Evolutionary conservation across 2,113 vertebrate species (phyloP).

Genomic region (Tyto alba): DNA sequence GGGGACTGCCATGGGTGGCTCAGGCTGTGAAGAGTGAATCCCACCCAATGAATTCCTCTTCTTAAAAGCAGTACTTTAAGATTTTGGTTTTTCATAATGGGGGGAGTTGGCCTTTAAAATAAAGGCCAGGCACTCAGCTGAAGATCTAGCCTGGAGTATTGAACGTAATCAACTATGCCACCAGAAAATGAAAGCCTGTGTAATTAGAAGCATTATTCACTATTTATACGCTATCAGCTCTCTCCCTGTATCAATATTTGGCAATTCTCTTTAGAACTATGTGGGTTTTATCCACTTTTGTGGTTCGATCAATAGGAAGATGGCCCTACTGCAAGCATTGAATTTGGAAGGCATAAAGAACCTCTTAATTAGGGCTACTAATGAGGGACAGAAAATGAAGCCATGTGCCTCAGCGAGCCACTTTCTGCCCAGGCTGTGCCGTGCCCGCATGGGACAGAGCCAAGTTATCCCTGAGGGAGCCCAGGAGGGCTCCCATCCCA

Average conservation of each 20-base stretch:
- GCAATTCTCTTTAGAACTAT: neutral
- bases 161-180: neutral
- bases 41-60: neutral
- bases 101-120: neutral
- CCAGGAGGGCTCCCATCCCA: neutral
- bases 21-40: neutral
- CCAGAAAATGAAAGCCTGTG: neutral
- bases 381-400: neutral
- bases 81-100: neutral
- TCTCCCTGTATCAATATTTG: neutral
- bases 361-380: neutral
- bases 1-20: neutral
- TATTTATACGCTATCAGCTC: neutral
- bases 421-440: neutral
- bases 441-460: fast-evolving
- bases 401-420: fast-evolving
- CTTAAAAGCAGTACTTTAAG: neutral
- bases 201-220: conserved; percentile 2
- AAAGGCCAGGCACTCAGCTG: neutral
- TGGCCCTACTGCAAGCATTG: neutral
- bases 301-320: neutral
- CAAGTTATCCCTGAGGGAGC: too few relatives aligned
- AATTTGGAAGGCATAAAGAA: neutral
- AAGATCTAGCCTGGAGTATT: neutral
- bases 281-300: neutral